A percentile compares a stretch with the other conserved stretches of the same genome.
Evolutionary conservation across 2,888 invertebrate genomes (phyloP).

Genomic region (Noctua janthe): DNA sequence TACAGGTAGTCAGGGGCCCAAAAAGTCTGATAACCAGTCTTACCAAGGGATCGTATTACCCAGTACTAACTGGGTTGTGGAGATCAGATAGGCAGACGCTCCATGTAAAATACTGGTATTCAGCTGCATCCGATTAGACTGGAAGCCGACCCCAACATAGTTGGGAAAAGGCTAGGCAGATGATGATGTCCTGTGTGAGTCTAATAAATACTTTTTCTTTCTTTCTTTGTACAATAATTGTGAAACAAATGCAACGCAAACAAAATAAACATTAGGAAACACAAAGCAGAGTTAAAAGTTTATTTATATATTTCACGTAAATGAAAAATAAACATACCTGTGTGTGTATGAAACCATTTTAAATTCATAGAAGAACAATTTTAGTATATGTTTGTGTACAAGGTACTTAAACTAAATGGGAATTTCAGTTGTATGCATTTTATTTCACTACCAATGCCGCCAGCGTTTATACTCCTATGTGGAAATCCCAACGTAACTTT

Average conservation of each 20-base stretch:
- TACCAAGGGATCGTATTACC: too few relatives aligned
- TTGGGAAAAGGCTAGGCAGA: too few relatives aligned
- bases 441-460: constrained; percentile 10
- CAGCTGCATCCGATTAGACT: too few relatives aligned
- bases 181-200: too few relatives aligned
- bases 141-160: too few relatives aligned
- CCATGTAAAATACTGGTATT: too few relatives aligned
- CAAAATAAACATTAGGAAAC: not conserved
- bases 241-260: not conserved
- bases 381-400: not conserved
- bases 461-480: not conserved
- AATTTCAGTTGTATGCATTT: constrained; percentile 30
- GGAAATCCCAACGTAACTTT: not conserved
- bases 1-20: too few relatives aligned
- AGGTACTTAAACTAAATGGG: constrained; percentile 16
- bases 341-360: constrained; percentile 18
- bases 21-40: too few relatives aligned
- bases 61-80: too few relatives aligned
- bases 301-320: not conserved
- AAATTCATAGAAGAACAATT: constrained; percentile 32
- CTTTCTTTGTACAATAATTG: not conserved
- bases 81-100: too few relatives aligned
- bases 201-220: too few relatives aligned
- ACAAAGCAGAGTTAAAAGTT: not conserved
- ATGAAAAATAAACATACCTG: constrained; percentile 23